These are phyloP conservation scores for Anas acuta DNA, from an alignment of 2,797 vertebrate species.

Conservation along the genomic window DNA sequence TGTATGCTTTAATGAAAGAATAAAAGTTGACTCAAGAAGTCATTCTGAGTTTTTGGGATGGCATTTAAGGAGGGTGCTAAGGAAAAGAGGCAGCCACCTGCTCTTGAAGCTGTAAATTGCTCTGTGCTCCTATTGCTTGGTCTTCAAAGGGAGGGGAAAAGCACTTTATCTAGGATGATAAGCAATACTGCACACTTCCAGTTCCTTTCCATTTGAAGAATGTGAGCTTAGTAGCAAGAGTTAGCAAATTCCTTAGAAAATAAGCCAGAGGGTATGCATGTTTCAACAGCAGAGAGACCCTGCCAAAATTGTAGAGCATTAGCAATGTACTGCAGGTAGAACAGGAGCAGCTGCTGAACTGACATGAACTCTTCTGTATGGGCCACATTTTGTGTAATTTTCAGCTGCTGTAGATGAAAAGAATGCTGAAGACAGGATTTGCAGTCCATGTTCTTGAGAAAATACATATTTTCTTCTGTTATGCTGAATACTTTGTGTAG, in stretches of 20 bases:
- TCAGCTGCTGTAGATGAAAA: neutral
- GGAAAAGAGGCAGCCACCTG: neutral
- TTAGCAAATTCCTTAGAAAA: neutral
- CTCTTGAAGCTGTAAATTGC: neutral
- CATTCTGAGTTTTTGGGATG: neutral
- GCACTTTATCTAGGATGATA: neutral
- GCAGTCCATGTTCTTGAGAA: neutral
- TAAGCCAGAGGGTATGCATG: neutral
- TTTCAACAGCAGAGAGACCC: neutral
- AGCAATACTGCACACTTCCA: neutral
- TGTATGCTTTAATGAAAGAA: rapidly evolving
- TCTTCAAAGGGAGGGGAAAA: neutral
- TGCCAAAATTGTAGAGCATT: neutral
- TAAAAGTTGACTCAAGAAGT: neutral
- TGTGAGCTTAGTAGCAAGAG: neutral
- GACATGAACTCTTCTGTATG: neutral
- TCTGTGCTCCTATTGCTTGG: neutral
- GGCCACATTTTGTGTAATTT: neutral
- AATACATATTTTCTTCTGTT: neutral
- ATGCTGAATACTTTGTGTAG: neutral
- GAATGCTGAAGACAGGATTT: neutral
- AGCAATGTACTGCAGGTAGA: neutral
- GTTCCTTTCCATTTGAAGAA: neutral
- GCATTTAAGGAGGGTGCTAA: neutral
- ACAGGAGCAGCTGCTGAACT: neutral